These are phyloP conservation scores for Buceros bicornis DNA, from an alignment of 2,797 vertebrate genomes.

Conservation along the genomic window DNA sequence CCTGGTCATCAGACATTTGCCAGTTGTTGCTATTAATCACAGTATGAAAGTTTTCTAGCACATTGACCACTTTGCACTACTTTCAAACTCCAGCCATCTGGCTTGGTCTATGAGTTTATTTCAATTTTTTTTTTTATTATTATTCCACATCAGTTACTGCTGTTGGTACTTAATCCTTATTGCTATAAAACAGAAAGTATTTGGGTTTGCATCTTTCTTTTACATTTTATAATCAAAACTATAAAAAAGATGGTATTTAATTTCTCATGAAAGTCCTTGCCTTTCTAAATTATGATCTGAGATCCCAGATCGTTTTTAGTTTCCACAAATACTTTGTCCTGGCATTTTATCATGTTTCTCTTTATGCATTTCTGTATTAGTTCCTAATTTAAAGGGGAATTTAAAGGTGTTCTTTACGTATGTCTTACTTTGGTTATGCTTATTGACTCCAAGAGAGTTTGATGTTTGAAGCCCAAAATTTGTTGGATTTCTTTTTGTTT, in stretches of 20 bases:
- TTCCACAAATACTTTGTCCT: background rate
- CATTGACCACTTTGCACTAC: background rate
- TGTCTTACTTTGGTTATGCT: background rate
- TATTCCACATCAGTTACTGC: background rate
- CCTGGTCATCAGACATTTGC: background rate
- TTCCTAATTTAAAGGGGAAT: accelerated
- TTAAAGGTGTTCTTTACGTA: background rate
- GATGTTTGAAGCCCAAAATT: background rate
- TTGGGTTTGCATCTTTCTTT: background rate
- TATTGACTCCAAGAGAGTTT: background rate
- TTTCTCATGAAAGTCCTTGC: background rate
- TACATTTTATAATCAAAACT: background rate
- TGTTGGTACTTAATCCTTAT: background rate
- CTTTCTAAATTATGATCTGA: background rate
- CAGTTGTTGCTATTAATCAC: background rate
- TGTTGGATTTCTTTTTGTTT: background rate
- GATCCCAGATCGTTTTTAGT: background rate
- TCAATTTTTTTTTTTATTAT: background rate
- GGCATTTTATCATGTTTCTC: background rate
- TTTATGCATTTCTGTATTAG: background rate
- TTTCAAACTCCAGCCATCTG: background rate
- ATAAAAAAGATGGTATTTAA: background rate
- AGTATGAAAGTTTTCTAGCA: background rate
- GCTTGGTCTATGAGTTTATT: background rate
- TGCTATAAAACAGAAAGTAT: background rate